A percentile compares a stretch with the other conserved stretches of the same genome.
Conservation (phyloP, 2,888 invertebrate species). For the Himalopsyche kuldschensis region DNA sequence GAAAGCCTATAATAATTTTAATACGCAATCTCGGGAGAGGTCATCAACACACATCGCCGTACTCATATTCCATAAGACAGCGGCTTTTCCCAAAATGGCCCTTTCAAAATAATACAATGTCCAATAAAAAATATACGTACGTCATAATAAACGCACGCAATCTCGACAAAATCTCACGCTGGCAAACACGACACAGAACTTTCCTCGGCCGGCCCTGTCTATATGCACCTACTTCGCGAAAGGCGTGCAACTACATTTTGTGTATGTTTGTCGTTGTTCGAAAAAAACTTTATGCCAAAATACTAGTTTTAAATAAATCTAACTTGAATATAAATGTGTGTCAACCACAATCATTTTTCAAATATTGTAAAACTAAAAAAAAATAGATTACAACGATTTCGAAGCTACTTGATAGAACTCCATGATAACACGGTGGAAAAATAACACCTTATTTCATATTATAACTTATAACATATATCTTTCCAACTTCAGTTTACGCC, state of each 20-base stretch:
- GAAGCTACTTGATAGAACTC: too few relatives aligned
- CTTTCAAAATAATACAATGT: constrained; percentile 32
- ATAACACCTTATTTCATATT: too few relatives aligned
- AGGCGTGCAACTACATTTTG: not conserved
- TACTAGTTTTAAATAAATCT: too few relatives aligned
- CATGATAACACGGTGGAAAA: too few relatives aligned
- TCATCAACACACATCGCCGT: not conserved
- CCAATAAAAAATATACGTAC: constrained; percentile 36
- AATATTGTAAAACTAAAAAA: too few relatives aligned
- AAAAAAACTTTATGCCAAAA: too few relatives aligned
- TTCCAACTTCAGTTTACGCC: too few relatives aligned
- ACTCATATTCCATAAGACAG: not conserved
- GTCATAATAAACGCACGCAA: constrained; percentile 31
- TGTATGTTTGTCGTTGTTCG: too few relatives aligned
- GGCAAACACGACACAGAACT: constrained; percentile 27
- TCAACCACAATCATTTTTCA: too few relatives aligned
- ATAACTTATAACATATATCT: too few relatives aligned
- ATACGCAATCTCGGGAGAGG: constrained; percentile 24
- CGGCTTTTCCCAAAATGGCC: constrained; percentile 18
- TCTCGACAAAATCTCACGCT: constrained; percentile 29
- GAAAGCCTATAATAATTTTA: constrained; percentile 35
- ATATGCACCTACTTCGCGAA: not conserved
- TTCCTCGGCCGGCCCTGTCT: not conserved
- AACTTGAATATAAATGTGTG: too few relatives aligned
- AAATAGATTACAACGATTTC: too few relatives aligned